These are phyloP conservation scores for Apodemus speciosus DNA, from an alignment of 2,113 vertebrate genomes.

Conservation along the genomic window DNA sequence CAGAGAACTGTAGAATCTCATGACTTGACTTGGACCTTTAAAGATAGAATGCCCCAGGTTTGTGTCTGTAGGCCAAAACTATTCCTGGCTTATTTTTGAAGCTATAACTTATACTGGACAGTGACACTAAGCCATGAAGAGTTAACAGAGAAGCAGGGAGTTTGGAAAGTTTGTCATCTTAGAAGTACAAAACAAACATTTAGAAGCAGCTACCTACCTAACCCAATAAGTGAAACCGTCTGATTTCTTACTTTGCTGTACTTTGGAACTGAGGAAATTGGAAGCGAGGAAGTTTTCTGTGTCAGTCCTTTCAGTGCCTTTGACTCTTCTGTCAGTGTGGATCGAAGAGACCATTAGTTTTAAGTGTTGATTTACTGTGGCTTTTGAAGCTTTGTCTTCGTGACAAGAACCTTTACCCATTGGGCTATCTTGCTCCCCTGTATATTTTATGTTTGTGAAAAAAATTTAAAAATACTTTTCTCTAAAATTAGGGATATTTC, in stretches of 20 bases:
- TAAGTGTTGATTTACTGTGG: conserved; percentile 17
- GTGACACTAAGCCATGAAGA: conserved; percentile 12
- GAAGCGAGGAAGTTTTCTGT: not conserved
- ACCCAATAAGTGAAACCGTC: not conserved
- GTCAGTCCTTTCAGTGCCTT: not conserved
- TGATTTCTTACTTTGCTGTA: conserved; percentile 25
- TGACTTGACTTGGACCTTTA: conserved; percentile 36
- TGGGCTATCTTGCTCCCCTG: not conserved
- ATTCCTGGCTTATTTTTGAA: conserved; percentile 57
- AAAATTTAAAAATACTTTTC: conserved; percentile 20
- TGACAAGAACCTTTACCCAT: not conserved
- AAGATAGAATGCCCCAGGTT: not conserved
- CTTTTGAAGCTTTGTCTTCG: not conserved
- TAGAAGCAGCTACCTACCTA: not conserved
- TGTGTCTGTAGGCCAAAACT: conserved; percentile 36
- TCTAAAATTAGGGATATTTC: conserved; percentile 16
- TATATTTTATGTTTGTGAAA: conserved; percentile 37
- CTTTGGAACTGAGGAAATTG: not conserved
- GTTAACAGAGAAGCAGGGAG: conserved; percentile 27
- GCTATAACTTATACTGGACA: not conserved
- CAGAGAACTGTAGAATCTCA: conserved; percentile 38
- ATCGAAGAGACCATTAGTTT: conserved; percentile 21
- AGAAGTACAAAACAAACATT: conserved; percentile 20
- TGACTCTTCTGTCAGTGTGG: not conserved
- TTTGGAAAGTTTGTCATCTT: conserved; percentile 19